These are phyloP conservation scores for Pentamera pediparva DNA, from an alignment of 53 echinoderm and acorn worm species.

Conservation along the genomic window DNA sequence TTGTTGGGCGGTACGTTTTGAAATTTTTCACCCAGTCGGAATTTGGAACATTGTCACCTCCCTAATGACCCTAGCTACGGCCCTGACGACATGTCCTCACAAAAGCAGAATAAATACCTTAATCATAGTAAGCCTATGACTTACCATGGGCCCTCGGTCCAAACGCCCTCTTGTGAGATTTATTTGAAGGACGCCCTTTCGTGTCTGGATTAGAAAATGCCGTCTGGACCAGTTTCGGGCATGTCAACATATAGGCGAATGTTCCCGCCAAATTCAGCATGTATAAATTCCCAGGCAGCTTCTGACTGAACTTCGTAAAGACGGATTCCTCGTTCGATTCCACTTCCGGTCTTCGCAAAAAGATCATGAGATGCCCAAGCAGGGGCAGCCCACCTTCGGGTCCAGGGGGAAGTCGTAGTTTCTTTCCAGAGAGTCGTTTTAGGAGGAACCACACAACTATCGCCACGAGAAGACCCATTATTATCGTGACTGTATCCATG, in stretches of 20 bases:
- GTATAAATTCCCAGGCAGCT: slow-evolving; percentile 5
- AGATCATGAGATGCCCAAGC: slow-evolving; percentile 4
- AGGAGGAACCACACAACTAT: neutral
- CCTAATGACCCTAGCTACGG: no score
- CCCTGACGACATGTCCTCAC: no score
- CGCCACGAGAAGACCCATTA: neutral
- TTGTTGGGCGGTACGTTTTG: no score
- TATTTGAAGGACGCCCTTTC: slow-evolving; percentile 14
- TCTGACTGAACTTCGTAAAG: neutral
- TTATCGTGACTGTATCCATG: neutral
- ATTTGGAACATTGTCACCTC: no score
- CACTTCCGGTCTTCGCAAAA: slow-evolving; percentile 1
- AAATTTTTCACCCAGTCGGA: no score
- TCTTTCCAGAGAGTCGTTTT: neutral
- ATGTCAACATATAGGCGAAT: slow-evolving; percentile 7
- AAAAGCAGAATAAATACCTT: no score
- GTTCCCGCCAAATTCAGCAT: slow-evolving; percentile 29
- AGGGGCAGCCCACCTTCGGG: neutral
- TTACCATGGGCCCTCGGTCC: slow-evolving; percentile 22
- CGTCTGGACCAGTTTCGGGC: neutral
- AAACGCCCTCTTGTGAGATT: slow-evolving; percentile 13
- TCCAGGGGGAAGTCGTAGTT: neutral
- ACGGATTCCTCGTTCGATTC: neutral
- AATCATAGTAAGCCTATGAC: no score
- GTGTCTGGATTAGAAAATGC: slow-evolving; percentile 11